A percentile compares a stretch with the other conserved stretches of the same genome.
Evolutionary conservation across 1,140 invertebrate genomes (phyloP).

Genomic region (Hycleus cichorii): DNA sequence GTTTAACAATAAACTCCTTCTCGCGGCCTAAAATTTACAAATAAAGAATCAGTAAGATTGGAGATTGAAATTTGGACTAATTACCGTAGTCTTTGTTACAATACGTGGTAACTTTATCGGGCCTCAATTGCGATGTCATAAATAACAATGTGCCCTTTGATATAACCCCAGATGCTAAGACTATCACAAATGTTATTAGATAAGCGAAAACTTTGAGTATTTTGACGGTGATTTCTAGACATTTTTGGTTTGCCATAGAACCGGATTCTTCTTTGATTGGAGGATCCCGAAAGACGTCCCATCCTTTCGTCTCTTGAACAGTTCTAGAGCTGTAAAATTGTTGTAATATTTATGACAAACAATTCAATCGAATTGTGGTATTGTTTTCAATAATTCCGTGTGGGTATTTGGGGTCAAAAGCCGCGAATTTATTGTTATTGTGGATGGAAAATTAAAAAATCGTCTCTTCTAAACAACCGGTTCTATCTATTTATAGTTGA

Average conservation of each 20-base stretch:
- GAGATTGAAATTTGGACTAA: background rate
- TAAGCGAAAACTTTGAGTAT: slow-evolving; percentile 80
- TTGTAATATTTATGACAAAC: slow-evolving; percentile 2
- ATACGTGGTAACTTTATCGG: slow-evolving; percentile 64
- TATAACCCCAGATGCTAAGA: slow-evolving; percentile 72
- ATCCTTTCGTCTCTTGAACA: slow-evolving; percentile 84
- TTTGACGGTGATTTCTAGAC: slow-evolving; percentile 77
- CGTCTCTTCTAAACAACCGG: no score
- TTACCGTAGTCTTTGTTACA: slow-evolving; percentile 77
- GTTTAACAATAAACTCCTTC: slow-evolving; percentile 67
- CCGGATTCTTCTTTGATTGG: slow-evolving; percentile 81
- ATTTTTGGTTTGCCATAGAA: slow-evolving; percentile 80
- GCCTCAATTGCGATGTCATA: slow-evolving; percentile 82
- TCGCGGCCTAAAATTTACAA: slow-evolving; percentile 60
- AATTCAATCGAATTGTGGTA: background rate
- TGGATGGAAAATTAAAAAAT: no score
- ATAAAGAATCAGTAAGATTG: background rate
- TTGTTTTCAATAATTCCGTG: background rate
- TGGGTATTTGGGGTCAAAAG: no score
- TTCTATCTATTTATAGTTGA: no score
- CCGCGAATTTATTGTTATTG: no score
- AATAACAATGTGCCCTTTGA: slow-evolving; percentile 81
- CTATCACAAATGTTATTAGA: slow-evolving; percentile 74
- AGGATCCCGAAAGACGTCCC: slow-evolving; percentile 89
- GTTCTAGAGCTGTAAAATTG: slow-evolving; percentile 65